Conservation (phyloP, 2,888 invertebrate genomes). For the Ophion obscuratus region DNA sequence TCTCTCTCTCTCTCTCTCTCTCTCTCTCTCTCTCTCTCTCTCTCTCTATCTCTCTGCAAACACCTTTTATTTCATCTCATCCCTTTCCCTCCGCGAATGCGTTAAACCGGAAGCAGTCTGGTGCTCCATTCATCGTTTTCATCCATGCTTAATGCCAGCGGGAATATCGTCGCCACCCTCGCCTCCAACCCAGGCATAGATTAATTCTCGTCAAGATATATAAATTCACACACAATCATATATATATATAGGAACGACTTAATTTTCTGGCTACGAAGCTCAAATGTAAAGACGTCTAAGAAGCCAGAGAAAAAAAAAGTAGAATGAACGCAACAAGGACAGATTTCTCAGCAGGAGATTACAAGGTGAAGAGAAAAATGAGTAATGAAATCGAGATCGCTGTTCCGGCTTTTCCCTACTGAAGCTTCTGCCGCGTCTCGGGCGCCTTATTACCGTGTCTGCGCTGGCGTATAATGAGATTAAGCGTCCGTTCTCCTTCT, state of each 20-base stretch:
- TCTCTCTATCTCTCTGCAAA: background rate
- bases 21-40: no score
- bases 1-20: no score
- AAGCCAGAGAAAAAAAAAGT: background rate
- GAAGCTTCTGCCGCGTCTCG: conserved; percentile 47
- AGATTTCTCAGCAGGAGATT: background rate
- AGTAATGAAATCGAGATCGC: conserved; percentile 46
- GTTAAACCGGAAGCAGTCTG: conserved; percentile 40
- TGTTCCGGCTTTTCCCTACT: conserved; percentile 57
- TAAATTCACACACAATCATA: background rate
- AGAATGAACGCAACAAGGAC: background rate
- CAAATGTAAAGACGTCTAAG: conserved; percentile 2
- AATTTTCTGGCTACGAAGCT: conserved; percentile 46
- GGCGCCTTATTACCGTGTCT: conserved; percentile 35
- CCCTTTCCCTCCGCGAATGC: background rate
- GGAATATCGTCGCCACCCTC: conserved; percentile 61
- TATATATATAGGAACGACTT: conserved; percentile 21
- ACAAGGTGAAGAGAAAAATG: conserved; percentile 34
- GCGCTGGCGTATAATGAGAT: conserved; percentile 65
- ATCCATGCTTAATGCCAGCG: conserved; percentile 67
- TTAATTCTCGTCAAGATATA: conserved; percentile 77
- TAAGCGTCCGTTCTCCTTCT: conserved; percentile 47
- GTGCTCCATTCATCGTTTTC: conserved; percentile 69
- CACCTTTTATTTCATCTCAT: background rate
- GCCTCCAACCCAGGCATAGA: conserved; percentile 68